Evolutionary conservation across 2,113 vertebrate genomes (phyloP).

Genomic region (Uria aalge): DNA sequence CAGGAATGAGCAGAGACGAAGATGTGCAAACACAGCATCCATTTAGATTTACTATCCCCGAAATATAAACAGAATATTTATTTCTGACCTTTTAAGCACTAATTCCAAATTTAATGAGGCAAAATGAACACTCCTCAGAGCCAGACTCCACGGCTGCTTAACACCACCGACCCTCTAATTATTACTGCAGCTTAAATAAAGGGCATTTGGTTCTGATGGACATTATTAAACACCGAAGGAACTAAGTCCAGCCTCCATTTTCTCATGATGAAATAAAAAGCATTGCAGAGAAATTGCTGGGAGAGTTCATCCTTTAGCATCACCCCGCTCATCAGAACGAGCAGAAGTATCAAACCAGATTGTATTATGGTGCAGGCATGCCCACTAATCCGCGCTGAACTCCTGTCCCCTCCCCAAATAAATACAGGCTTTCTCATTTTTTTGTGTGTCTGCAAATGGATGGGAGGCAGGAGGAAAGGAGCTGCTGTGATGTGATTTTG

Average conservation of each 20-base stretch:
- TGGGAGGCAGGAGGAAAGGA: neutral
- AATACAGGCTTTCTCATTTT: constrained; percentile 41
- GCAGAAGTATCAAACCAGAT: constrained; percentile 43
- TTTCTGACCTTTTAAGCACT: constrained; percentile 75
- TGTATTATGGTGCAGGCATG: constrained; percentile 7
- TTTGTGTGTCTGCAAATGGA: constrained; percentile 12
- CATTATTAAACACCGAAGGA: constrained; percentile 60
- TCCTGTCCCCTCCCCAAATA: constrained; percentile 44
- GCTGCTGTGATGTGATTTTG: constrained; percentile 43
- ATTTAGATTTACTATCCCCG: constrained; percentile 60
- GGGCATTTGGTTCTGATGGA: constrained; percentile 51
- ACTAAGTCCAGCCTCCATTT: constrained; percentile 59
- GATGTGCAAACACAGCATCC: constrained; percentile 46
- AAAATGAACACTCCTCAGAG: constrained; percentile 71
- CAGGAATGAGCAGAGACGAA: constrained; percentile 29
- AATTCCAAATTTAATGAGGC: constrained; percentile 77
- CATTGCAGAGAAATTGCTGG: neutral
- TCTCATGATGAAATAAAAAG: constrained; percentile 62
- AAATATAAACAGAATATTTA: constrained; percentile 77
- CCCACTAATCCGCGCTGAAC: constrained; percentile 47
- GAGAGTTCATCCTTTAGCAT: constrained; percentile 44
- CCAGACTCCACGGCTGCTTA: constrained; percentile 63
- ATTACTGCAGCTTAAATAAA: constrained; percentile 67
- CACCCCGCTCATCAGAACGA: constrained; percentile 28
- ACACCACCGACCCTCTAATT: constrained; percentile 71